Percentiles rank a stretch among this genome's conserved stretches.
Conservation (phyloP, 1,140 invertebrate genomes). For the Cherax destructor region DNA sequence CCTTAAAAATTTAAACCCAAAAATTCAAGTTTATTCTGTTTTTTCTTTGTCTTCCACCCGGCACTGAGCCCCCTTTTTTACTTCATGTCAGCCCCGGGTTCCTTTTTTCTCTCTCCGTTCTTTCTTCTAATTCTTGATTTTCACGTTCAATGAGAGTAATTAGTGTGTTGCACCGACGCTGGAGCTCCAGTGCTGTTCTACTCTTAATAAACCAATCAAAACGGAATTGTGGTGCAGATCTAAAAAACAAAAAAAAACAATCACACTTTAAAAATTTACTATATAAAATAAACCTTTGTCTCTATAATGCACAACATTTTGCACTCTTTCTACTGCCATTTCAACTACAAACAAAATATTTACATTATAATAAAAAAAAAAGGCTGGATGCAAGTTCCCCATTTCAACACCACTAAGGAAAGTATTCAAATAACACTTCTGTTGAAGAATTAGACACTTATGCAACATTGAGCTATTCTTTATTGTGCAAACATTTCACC, state of each 20-base stretch:
- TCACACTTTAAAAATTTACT: background rate
- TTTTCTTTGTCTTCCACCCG: slow-evolving; percentile 71
- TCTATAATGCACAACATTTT: no score
- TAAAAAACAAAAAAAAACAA: slow-evolving; percentile 62
- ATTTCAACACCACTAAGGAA: no score
- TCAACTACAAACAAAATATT: no score
- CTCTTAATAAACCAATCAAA: slow-evolving; percentile 99
- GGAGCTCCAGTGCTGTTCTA: slow-evolving; percentile 95
- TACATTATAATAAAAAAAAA: no score
- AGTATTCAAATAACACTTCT: no score
- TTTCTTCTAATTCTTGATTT: slow-evolving; percentile 97
- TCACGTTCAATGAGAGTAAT: slow-evolving; percentile 98
- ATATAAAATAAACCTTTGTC: no score
- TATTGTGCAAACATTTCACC: no score
- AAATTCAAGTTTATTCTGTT: slow-evolving; percentile 43
- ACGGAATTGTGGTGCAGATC: slow-evolving; percentile 95
- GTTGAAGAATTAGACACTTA: no score
- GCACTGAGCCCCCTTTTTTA: slow-evolving; percentile 50
- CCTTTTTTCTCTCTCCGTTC: slow-evolving; percentile 94
- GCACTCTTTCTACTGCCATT: no score
- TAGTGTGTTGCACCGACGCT: slow-evolving; percentile 96
- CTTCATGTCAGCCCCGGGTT: slow-evolving; percentile 65
- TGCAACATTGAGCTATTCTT: no score
- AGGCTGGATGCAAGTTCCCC: no score
- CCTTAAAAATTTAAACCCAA: no score